Evolutionary conservation across 2,888 invertebrate genomes (phyloP), one percentile per base, ranked within the genome.

Genomic region (Drosophila suboccidentalis): DNA sequence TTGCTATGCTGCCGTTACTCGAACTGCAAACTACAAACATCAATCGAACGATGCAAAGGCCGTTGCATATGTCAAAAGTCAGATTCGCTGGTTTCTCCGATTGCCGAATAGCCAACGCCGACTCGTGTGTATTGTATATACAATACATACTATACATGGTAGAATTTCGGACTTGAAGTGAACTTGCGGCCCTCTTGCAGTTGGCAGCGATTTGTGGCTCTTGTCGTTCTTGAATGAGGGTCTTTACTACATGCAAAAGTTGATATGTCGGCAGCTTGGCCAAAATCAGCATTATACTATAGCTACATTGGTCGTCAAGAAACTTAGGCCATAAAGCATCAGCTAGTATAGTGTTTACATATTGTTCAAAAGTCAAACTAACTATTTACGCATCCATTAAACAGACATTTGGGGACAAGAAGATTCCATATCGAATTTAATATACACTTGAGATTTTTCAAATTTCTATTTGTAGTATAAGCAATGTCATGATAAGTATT

Each of bases 51-150:
- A 57, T 74, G 63, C 72, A 86, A 85, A 86, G 86, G 86, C 88
- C 88, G 86, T 75, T 83, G 86, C 72, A 86, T 87, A 86, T 87
- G 86, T 81, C 88, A 86, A 79, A 81, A 79, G 86, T 86, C 88
- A 86, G 77, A 32, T 44, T 43, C 29, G 47, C 55, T 29, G 49
- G 61, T 64, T 65, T 76, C 59, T 57, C 60, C 51, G 54, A 65
- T 62, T 54, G 29, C 29, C 29, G 29, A 53, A 55, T 46, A 39
- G 67, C 26, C 46, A 26, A 34, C 41, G 34, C 38, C 36, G 32
- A 38, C 26, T 29, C 47, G 58, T 5, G 8, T 32, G 19, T 55
- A 55, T 57, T 57, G 22, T 44, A 41, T n/a, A 1, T 26, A 6
- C 6, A 2, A 4, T 22, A 22, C 22, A 22, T 4, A 22, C 22